Evolutionary conservation across 1,140 invertebrate genomes (phyloP).

Genomic region (Anoplolepis gracilipes): DNA sequence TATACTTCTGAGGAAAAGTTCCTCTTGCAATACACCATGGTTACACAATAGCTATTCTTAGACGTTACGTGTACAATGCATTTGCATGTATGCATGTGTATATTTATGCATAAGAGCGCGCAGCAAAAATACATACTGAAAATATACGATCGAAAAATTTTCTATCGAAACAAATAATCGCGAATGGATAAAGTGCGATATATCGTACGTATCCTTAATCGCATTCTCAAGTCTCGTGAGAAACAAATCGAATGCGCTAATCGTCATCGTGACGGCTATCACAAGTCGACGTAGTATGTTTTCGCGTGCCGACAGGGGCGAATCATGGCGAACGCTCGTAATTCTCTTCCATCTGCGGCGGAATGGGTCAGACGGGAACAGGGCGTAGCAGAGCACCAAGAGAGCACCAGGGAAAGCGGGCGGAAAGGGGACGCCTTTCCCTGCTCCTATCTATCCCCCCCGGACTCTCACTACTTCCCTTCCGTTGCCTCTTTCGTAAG

Average conservation of each 20-base stretch:
- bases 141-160: constrained; percentile 7
- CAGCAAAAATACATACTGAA: neutral
- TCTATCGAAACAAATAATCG: constrained; percentile 18
- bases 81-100: too few species aligned
- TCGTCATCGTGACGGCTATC: constrained; percentile 39
- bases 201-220: neutral
- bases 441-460: constrained; percentile 8
- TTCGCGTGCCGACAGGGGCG: constrained; percentile 63
- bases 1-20: constrained; percentile 45
- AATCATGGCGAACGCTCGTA: constrained; percentile 74
- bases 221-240: neutral
- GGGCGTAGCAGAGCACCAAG: neutral
- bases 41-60: constrained; percentile 47
- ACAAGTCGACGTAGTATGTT: constrained; percentile 47
- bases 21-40: neutral
- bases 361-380: constrained; percentile 39
- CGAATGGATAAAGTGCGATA: constrained; percentile 11
- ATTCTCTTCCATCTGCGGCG: constrained; percentile 67
- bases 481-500: constrained; percentile 68
- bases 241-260: neutral
- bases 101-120: neutral
- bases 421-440: constrained; percentile 40
- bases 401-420: neutral
- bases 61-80: neutral
- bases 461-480: neutral